Conservation (phyloP, 2,113 vertebrate genomes). For the Otocyon megalotis region DNA sequence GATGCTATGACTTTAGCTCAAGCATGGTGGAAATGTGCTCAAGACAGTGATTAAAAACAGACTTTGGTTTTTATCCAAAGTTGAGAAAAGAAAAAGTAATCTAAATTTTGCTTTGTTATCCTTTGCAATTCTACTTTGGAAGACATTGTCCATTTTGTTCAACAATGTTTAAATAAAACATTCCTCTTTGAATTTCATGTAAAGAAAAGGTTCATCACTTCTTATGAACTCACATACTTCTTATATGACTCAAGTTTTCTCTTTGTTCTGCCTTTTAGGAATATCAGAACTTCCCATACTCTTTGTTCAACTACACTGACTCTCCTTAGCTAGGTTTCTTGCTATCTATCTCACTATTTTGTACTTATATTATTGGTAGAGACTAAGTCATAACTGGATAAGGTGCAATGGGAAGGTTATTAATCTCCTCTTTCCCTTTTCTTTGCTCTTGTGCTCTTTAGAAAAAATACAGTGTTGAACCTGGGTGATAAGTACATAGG, state of each 20-base stretch:
- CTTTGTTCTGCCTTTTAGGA: conserved; percentile 27
- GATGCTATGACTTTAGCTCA: conserved; percentile 54
- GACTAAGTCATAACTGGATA: neutral
- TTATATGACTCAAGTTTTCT: neutral
- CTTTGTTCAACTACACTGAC: neutral
- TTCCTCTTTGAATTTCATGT: conserved; percentile 60
- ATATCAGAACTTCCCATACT: neutral
- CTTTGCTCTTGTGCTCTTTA: neutral
- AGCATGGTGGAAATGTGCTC: conserved; percentile 59
- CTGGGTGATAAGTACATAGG: neutral
- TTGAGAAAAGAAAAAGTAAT: conserved; percentile 72
- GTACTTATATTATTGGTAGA: neutral
- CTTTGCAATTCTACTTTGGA: conserved; percentile 37
- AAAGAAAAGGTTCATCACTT: conserved; percentile 61
- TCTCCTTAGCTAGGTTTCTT: conserved; percentile 22
- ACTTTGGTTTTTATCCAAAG: conserved; percentile 74
- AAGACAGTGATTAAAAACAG: conserved; percentile 76
- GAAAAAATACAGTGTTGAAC: neutral
- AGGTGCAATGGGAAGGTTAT: neutral
- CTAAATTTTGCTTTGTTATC: conserved; percentile 69
- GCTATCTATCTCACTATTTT: neutral
- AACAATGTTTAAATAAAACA: conserved; percentile 74
- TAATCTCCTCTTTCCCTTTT: neutral
- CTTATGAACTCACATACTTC: conserved; percentile 29
- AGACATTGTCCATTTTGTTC: conserved; percentile 61